These are phyloP conservation scores for Anabas testudineus DNA, from an alignment of 2,797 vertebrate species.

Conservation along the genomic window DNA sequence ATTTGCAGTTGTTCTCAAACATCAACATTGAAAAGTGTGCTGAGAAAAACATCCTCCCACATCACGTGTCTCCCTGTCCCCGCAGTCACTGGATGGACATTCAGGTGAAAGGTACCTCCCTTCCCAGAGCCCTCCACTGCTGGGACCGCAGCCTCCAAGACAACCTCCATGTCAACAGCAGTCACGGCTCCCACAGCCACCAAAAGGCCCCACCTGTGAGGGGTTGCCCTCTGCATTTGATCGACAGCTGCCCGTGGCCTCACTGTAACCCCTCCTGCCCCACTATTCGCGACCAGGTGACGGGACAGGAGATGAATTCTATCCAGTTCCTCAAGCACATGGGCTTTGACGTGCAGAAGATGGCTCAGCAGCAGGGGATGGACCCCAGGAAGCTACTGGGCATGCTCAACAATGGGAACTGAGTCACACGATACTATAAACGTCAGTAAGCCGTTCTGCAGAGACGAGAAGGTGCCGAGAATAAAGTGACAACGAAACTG, in stretches of 20 bases:
- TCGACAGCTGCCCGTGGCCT: constrained; percentile 97
- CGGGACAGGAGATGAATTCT: constrained; percentile 94
- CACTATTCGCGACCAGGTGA: constrained; percentile 92
- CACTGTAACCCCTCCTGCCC: constrained; percentile 98
- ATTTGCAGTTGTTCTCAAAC: no score
- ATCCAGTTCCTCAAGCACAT: constrained; percentile 97
- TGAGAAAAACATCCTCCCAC: no score
- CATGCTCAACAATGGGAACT: constrained; percentile 91
- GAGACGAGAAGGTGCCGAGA: neutral
- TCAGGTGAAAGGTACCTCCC: constrained; percentile 92
- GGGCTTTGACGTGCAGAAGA: constrained; percentile 95
- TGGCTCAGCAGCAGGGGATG: constrained; percentile 95
- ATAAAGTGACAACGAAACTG: constrained; percentile 7
- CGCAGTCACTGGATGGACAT: constrained; percentile 92
- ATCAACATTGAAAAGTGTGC: no score
- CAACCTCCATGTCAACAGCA: constrained; percentile 81
- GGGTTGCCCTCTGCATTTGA: constrained; percentile 90
- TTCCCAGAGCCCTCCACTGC: constrained; percentile 94
- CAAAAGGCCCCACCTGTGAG: constrained; percentile 75
- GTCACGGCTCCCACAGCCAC: constrained; percentile 45
- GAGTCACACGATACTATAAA: constrained; percentile 21
- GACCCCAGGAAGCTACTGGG: constrained; percentile 93
- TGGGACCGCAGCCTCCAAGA: constrained; percentile 95
- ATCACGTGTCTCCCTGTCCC: neutral
- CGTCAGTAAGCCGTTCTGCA: neutral